phyloP scores from a whole-genome alignment of 1,140 invertebrate genomes.

The Liolophura sinensis region DNA sequence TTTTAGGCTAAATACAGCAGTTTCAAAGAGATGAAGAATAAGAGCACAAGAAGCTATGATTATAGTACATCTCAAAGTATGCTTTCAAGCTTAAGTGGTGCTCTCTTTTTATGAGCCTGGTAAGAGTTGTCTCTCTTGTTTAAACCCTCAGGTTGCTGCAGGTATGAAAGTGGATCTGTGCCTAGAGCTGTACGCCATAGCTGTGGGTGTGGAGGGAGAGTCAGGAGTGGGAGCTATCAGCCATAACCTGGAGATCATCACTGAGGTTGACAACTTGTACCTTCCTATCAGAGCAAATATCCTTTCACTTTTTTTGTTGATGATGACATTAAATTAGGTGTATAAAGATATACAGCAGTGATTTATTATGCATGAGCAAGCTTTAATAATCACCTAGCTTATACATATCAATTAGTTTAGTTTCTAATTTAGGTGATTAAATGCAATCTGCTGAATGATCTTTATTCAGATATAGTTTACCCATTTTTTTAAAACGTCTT shows the following conservation, averaged over 20 bases:
- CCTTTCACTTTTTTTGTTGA: constrained; percentile 19
- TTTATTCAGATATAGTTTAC: too few species aligned
- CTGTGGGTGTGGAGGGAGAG: constrained; percentile 49
- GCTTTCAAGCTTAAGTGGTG: too few species aligned
- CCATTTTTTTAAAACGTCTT: too few species aligned
- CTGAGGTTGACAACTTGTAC: constrained; percentile 53
- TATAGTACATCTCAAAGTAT: too few species aligned
- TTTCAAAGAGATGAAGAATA: background rate
- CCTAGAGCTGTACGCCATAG: constrained; percentile 57
- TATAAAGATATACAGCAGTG: background rate
- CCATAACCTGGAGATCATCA: constrained; percentile 55
- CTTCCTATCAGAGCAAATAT: constrained; percentile 57
- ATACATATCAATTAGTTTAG: too few species aligned
- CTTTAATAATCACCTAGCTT: too few species aligned
- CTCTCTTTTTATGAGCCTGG: too few species aligned
- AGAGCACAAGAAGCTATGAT: background rate
- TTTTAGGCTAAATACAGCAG: too few species aligned
- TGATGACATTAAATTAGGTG: background rate
- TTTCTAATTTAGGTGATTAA: too few species aligned
- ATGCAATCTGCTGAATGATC: too few species aligned
- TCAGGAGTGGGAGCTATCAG: constrained; percentile 42
- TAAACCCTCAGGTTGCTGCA: constrained; percentile 48
- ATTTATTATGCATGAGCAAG: background rate
- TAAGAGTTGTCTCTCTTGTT: background rate
- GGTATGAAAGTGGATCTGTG: constrained; percentile 53